Evolutionary conservation across 1,140 invertebrate genomes (phyloP), one percentile per base, ranked within the genome.

Genomic region (Apolygus lucorum): DNA sequence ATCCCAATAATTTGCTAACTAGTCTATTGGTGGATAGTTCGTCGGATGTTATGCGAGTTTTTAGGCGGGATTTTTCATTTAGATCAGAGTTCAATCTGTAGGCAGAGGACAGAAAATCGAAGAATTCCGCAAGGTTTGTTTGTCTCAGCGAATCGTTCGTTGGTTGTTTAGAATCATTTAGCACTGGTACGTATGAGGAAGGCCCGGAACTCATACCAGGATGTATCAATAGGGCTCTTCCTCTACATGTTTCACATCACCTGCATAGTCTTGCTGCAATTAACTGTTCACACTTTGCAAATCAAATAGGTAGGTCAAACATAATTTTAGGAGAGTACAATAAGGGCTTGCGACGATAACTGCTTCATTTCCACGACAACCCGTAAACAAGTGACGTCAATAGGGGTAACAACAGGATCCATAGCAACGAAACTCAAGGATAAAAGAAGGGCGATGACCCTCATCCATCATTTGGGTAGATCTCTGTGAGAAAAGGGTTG

Each of bases 81-180:
- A 42, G 34, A 28, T 70, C 68, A 17, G 63, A 64, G 25, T 49
- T 65, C 24, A 63, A 42, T 65, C 62, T 65, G 26, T 24, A 70
- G n/a, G 68, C 68, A 21, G n/a, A 70, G 0, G 68, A 64, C 21
- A 70, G 42, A 52, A 70, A 70, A 28, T 65, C 63, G 63, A 70
- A 70, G 54, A 70, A 70, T 42, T 70, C 68, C 2, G 64, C 27
- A 17, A 66, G 34, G 34, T 14, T 66, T n/a, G 29, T 66, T n/a
- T 8, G 13, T 11, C n/a, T 29, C 64, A 8, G 8, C 54, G 8
- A 24, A 17, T 24, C 8, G 22, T 59, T 21, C 11, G 11, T 11
- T 22, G 2, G 54, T 21, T 59, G 22, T 17, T 42, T 42, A 17
- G 4, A 8, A 42, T 42, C 34, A 42, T 17, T 42, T 8, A 17